These are phyloP conservation scores for Protula sp. DNA, from an alignment of 2,888 invertebrate genomes.

Conservation along the genomic window DNA sequence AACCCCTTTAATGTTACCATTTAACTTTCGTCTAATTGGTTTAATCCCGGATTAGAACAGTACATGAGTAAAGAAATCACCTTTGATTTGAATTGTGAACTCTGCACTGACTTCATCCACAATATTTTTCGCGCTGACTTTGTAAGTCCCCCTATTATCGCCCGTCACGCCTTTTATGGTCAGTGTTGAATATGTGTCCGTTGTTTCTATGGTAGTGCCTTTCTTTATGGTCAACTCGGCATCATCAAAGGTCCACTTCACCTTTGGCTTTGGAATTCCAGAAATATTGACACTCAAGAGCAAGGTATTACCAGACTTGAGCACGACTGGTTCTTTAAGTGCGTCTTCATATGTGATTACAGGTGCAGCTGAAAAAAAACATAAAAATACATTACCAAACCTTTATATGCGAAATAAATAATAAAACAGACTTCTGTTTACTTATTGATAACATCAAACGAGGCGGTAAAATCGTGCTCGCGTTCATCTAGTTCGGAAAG, in stretches of 20 bases:
- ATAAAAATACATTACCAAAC: too few relatives aligned
- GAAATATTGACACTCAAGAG: slow-evolving; percentile 59
- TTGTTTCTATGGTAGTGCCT: slow-evolving; percentile 9
- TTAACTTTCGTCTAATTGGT: too few relatives aligned
- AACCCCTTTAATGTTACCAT: too few relatives aligned
- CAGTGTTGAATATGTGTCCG: slow-evolving; percentile 11
- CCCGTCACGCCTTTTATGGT: slow-evolving; percentile 24
- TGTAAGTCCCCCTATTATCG: slow-evolving; percentile 43
- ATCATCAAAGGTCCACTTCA: slow-evolving; percentile 51
- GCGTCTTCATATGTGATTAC: slow-evolving; percentile 64
- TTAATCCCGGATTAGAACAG: too few relatives aligned
- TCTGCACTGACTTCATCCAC: slow-evolving; percentile 20
- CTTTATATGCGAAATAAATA: too few relatives aligned
- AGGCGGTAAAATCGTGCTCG: too few relatives aligned
- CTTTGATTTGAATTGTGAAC: slow-evolving; percentile 19
- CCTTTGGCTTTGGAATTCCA: slow-evolving; percentile 68
- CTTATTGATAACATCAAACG: too few relatives aligned
- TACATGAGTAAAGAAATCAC: too few relatives aligned
- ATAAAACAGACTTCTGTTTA: too few relatives aligned
- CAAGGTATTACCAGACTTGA: slow-evolving; percentile 56
- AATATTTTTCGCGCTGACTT: slow-evolving; percentile 20
- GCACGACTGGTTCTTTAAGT: slow-evolving; percentile 61
- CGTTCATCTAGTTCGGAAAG: too few relatives aligned
- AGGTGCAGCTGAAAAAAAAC: slow-evolving; percentile 14
- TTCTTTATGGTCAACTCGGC: slow-evolving; percentile 2